Evolutionary conservation across 2,888 invertebrate species (phyloP).

Genomic region (Acanthosepion lycidas): DNA sequence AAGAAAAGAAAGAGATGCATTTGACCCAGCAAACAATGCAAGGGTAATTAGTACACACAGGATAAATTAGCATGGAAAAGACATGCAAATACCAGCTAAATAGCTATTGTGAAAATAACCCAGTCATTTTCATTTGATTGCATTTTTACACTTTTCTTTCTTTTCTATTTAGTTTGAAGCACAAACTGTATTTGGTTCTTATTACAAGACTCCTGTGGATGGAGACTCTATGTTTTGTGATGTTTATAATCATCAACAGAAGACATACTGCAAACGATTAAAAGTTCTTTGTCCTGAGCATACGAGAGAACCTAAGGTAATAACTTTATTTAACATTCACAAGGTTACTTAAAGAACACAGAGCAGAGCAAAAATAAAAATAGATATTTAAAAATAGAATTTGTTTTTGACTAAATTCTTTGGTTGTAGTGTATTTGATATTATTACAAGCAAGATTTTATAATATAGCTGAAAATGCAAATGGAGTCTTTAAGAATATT

Average conservation of each 20-base stretch:
- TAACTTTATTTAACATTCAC: not conserved
- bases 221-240: conserved; percentile 98
- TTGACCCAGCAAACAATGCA: no score
- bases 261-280: conserved; percentile 95
- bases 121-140: not conserved
- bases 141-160: not conserved
- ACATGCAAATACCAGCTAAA: no score
- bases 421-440: not conserved
- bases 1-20: no score
- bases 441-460: no score
- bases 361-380: no score
- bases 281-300: conserved; percentile 98
- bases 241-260: conserved; percentile 89
- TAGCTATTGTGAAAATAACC: no score
- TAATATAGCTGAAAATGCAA: no score
- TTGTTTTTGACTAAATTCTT: not conserved
- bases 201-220: conserved; percentile 94
- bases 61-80: no score
- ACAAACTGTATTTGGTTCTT: conserved; percentile 95
- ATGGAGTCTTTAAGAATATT: no score
- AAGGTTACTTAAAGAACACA: not conserved
- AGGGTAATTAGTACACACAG: no score
- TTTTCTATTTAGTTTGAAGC: conserved; percentile 85
- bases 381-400: not conserved
- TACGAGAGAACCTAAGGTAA: conserved; percentile 80